Conservation (phyloP, 2,888 invertebrate species). For the Stomorhina lunata region DNA sequence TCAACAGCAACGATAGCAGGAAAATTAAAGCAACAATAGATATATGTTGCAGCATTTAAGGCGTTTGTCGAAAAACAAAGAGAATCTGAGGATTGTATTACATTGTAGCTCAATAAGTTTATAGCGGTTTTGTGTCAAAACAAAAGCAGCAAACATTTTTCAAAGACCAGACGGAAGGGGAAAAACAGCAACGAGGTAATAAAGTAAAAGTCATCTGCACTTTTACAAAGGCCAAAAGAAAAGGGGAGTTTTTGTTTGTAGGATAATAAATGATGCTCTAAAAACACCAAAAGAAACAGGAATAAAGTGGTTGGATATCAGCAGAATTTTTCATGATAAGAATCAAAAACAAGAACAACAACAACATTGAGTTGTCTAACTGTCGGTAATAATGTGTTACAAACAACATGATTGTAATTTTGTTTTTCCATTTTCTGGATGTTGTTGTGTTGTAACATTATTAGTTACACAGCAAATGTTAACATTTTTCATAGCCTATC, state of each 20-base stretch:
- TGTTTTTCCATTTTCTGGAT: neutral
- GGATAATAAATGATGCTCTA: conserved; percentile 48
- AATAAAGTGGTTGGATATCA: conserved; percentile 51
- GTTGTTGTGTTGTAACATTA: conserved; percentile 23
- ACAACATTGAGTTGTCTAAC: conserved; percentile 4
- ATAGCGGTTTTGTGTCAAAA: conserved; percentile 80
- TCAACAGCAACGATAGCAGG: conserved; percentile 18
- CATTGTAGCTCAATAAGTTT: conserved; percentile 76
- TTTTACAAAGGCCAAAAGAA: conserved; percentile 6
- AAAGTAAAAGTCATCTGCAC: conserved; percentile 49
- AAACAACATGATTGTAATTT: conserved; percentile 50
- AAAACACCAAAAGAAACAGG: neutral
- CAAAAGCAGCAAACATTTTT: conserved; percentile 72
- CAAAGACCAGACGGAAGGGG: neutral
- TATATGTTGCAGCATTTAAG: conserved; percentile 51
- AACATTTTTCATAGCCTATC: conserved; percentile 40
- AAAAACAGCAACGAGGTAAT: conserved; percentile 43
- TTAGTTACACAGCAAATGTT: conserved; percentile 60
- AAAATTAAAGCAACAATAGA: neutral
- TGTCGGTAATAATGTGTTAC: conserved; percentile 53
- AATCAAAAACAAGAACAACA: conserved; percentile 32
- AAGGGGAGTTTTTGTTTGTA: conserved; percentile 24
- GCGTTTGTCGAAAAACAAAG: conserved; percentile 14
- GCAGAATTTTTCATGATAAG: conserved; percentile 39
- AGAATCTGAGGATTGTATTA: conserved; percentile 19